Percentiles rank a stretch among this genome's conserved stretches.
Conservation (phyloP, 2,113 vertebrate species). For the Peromyscus maniculatus region DNA sequence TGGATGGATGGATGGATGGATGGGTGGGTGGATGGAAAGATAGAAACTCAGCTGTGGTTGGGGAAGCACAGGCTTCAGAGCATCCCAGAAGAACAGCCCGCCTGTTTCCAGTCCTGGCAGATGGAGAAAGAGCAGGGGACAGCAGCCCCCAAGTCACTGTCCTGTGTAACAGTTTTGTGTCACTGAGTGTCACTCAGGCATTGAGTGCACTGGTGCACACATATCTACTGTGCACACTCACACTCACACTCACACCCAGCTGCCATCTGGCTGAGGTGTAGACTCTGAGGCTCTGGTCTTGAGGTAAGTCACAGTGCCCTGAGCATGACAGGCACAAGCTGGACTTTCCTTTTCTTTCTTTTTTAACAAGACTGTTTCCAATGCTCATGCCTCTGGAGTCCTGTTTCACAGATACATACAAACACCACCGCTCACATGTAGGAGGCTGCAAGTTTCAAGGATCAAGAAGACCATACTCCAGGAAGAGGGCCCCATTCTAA, state of each 20-base stretch:
- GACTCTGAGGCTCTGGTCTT: background rate
- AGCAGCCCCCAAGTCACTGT: no score
- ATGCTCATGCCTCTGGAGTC: rapidly evolving
- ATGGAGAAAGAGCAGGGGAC: background rate
- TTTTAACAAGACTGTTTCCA: background rate
- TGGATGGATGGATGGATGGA: background rate
- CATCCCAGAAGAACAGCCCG: background rate
- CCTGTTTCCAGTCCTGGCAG: background rate
- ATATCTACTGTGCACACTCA: background rate
- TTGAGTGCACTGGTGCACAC: background rate
- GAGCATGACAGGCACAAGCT: background rate
- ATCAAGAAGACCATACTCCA: background rate
- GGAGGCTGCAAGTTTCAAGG: background rate
- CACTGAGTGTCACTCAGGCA: background rate
- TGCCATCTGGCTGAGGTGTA: background rate
- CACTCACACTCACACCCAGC: background rate
- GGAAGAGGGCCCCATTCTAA: background rate
- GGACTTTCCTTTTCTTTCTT: no score
- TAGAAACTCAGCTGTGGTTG: no score
- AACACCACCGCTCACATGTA: background rate
- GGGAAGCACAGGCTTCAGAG: background rate
- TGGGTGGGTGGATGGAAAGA: background rate
- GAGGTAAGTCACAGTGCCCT: background rate
- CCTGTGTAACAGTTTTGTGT: background rate
- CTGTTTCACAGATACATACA: background rate